A percentile compares a stretch with the other conserved stretches of the same genome.
Evolutionary conservation across 2,797 vertebrate species (phyloP).

Genomic region (Macroramphosus scolopax): DNA sequence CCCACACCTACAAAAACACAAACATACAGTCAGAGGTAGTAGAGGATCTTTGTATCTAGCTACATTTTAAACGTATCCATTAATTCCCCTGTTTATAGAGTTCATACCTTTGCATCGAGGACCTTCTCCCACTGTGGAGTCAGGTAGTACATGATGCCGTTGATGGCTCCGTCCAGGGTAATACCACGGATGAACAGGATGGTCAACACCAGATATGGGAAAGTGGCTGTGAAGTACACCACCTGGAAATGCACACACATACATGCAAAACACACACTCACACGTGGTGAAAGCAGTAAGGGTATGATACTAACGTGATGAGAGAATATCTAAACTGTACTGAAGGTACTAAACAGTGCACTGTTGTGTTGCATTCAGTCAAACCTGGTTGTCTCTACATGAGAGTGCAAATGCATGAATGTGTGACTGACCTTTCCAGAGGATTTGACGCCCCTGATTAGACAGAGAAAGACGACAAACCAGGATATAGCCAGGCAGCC

Average conservation of each 20-base stretch:
- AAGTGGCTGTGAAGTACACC: conserved; percentile 98
- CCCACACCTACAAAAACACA: conserved; percentile 88
- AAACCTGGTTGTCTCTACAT: background rate
- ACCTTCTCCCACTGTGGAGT: conserved; percentile 99
- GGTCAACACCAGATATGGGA: conserved; percentile 95
- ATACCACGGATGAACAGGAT: conserved; percentile 97
- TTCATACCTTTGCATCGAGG: conserved; percentile 91
- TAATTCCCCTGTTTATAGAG: no score
- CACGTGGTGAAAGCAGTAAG: background rate
- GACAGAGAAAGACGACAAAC: conserved; percentile 97
- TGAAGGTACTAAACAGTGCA: no score
- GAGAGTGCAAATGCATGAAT: background rate
- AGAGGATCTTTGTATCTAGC: no score
- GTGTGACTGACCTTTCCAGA: conserved; percentile 89
- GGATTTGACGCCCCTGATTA: conserved; percentile 96
- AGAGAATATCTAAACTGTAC: background rate
- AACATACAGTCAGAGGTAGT: background rate
- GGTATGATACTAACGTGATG: background rate
- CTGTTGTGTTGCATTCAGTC: background rate
- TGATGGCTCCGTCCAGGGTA: conserved; percentile 92
- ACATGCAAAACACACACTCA: conserved; percentile 16
- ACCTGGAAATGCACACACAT: conserved; percentile 75
- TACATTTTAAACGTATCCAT: no score
- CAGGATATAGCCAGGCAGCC: conserved; percentile 94
- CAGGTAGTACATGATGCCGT: conserved; percentile 95